phyloP scores from a whole-genome alignment of 2,113 vertebrate genomes.

The Panthera leo region DNA sequence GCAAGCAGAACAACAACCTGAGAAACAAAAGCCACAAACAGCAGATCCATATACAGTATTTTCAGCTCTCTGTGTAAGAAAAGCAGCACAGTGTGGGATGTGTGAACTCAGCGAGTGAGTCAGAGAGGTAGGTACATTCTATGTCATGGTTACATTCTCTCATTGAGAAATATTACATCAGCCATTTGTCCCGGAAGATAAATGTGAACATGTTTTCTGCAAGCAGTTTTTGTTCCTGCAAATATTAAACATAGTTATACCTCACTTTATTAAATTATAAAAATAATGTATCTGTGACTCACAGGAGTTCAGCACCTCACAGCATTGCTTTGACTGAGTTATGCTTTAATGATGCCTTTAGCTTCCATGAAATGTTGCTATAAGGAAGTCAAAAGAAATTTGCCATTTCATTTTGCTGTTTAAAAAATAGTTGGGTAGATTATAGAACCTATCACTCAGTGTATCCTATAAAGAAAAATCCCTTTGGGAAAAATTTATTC shows the following conservation, averaged over 20 bases:
- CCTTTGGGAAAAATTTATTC: not conserved
- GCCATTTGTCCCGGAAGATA: not conserved
- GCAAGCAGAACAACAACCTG: not conserved
- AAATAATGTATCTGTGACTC: not conserved
- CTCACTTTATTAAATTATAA: constrained; percentile 36
- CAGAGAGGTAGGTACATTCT: not conserved
- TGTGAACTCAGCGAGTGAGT: not conserved
- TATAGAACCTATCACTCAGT: not conserved
- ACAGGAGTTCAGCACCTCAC: not conserved
- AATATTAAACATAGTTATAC: constrained; percentile 31
- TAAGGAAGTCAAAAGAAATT: constrained; percentile 42
- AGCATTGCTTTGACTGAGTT: constrained; percentile 21
- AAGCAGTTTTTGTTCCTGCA: constrained; percentile 34
- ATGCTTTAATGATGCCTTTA: constrained; percentile 19
- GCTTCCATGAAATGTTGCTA: not conserved
- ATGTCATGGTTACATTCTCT: not conserved
- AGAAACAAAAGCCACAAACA: not conserved
- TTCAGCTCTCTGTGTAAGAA: not conserved
- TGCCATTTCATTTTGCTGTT: not conserved
- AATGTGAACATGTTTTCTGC: constrained; percentile 19
- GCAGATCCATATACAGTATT: not conserved
- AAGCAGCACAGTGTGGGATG: not conserved
- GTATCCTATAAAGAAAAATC: not conserved
- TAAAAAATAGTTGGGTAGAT: constrained; percentile 20
- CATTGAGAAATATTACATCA: not conserved